Base-by-base conservation (phyloP, 2,888 invertebrate genomes). In the Cephalotes varians region DNA sequence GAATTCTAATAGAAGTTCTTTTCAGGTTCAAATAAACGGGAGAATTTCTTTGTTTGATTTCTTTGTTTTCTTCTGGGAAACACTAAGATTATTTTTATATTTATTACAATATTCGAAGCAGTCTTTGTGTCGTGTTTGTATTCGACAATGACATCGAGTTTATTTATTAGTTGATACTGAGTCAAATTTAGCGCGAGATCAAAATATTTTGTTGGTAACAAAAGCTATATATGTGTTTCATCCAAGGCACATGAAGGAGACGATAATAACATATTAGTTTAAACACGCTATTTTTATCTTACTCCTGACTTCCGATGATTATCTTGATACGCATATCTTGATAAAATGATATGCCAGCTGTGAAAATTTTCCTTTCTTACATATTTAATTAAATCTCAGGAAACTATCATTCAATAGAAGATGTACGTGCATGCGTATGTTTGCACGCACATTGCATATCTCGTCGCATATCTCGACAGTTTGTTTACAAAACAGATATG, bases 11-110 rank as follows among this genome's bases (percentile, higher is more conserved):
- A 58, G n/a, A 18, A 0, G 2, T 60, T 40, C 15, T 2, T 65
- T 18, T 65, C 18, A 65, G 18, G 25, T 18, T 65, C 18, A 7
- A 40, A 25, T 62, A 25, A 28, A 40, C 2, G 12, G 5, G 3
- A 40, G 1, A 15, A 40, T n/a, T 54, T 71, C 34, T 15, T 37
- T 21, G 37, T 18, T 37, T 21, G 1, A 10, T 71, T 25, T 18
- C n/a, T 67, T 67, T 49, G 28, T 47, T 49, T 21, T 69, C 15
- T 69, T 71, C 25, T 54, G 25, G 28, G 9, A 71, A 54, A 49
- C 15, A 49, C 4, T 31, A 71, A 9, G 1, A 54, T 71, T 51
- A 34, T 51, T 71, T 7, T 71, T 54, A 51, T 34, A 2, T 37
- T 40, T 4, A n/a, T 7, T 18, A 0, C 1, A 54, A 54, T 18